Evolutionary conservation across 53 echinoderm and acorn worm genomes (phyloP).

Genomic region (Holothuria leucospilota): DNA sequence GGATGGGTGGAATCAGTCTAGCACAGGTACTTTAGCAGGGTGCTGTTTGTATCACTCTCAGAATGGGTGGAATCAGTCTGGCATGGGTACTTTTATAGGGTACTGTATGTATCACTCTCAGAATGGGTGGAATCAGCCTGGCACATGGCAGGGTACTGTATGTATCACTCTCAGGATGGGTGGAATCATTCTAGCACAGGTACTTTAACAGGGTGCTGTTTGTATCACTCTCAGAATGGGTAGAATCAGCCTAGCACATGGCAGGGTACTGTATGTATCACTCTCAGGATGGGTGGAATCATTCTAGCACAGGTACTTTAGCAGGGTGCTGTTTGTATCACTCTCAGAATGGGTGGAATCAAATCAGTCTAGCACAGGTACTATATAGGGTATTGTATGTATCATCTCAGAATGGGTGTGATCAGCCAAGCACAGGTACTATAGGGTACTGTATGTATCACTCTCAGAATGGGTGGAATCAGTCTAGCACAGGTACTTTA

Average conservation of each 20-base stretch:
- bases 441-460: too few relatives aligned
- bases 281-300: too few relatives aligned
- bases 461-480: too few relatives aligned
- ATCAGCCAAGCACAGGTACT: slow-evolving; percentile 87
- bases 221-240: slow-evolving; percentile 21
- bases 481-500: slow-evolving; percentile 42
- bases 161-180: too few relatives aligned
- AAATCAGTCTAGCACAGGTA: slow-evolving; percentile 76
- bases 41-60: too few relatives aligned
- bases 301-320: slow-evolving; percentile 41
- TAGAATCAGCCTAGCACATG: slow-evolving; percentile 86
- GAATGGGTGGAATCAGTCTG: too few relatives aligned
- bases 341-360: slow-evolving; percentile 74
- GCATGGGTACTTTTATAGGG: slow-evolving; percentile 31
- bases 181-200: too few relatives aligned
- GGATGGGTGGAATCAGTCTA: slow-evolving; percentile 86
- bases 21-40: slow-evolving; percentile 65
- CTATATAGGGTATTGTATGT: too few relatives aligned
- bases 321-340: too few relatives aligned
- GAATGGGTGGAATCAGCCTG: slow-evolving; percentile 83
- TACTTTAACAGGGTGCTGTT: too few relatives aligned
- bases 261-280: background rate
- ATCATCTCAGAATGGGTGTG: slow-evolving; percentile 67
- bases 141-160: slow-evolving; percentile 56
- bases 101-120: background rate